Evolutionary conservation across 30 jellyfish, hydroid and myxozoan genomes (phyloP).

Genomic region (Mastigias papua): DNA sequence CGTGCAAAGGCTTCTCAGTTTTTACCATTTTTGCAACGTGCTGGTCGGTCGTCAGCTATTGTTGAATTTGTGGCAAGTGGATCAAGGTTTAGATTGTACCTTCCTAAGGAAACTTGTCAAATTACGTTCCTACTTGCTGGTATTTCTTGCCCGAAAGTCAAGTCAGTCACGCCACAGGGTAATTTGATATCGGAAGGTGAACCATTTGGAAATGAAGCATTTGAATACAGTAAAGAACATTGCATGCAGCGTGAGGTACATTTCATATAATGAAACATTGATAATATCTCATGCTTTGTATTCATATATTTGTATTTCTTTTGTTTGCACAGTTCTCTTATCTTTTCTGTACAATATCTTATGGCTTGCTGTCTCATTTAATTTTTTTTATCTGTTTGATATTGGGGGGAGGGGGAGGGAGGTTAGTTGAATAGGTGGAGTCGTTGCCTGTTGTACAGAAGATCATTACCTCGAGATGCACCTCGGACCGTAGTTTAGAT

Average conservation of each 20-base stretch:
- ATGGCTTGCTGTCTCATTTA: too few relatives aligned
- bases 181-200: constrained; percentile 89
- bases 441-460: too few relatives aligned
- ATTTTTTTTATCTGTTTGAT: too few relatives aligned
- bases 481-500: too few relatives aligned
- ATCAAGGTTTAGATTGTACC: constrained; percentile 83
- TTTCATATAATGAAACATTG: too few relatives aligned
- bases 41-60: constrained; percentile 90
- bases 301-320: too few relatives aligned
- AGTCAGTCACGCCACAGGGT: constrained; percentile 84
- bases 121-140: constrained; percentile 93
- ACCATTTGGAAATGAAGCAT: constrained; percentile 84
- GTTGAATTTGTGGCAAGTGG: constrained; percentile 96
- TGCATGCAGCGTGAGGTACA: constrained; percentile 94
- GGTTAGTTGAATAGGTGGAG: too few relatives aligned
- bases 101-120: constrained; percentile 91
- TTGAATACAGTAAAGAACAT: constrained; percentile 80
- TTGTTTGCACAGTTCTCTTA: too few relatives aligned
- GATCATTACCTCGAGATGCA: too few relatives aligned
- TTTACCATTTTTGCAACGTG: constrained; percentile 92
- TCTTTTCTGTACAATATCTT: too few relatives aligned
- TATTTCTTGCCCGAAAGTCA: constrained; percentile 90
- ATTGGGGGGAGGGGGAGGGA: too few relatives aligned
- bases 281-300: too few relatives aligned
- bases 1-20: constrained; percentile 90